Base-by-base conservation (phyloP, 92 coral and sea anemone genomes). In the Galaxea fascicularis region DNA sequence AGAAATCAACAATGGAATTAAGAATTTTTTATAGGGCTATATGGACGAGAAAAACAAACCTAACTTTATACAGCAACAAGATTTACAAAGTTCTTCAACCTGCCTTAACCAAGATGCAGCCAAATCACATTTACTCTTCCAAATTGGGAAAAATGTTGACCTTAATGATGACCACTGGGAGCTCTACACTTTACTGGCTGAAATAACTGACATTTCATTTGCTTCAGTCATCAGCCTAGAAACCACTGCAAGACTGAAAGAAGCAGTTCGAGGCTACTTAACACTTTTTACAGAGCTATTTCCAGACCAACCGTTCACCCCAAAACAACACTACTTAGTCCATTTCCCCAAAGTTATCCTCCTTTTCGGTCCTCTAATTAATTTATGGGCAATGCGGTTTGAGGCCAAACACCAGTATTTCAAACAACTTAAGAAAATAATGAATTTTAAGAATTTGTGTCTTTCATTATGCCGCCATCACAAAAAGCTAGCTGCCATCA, bases 331-430 rank as follows among this genome's bases (percentile, higher is more conserved):
- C 56, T 79, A 79, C 60, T 39, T 65, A 15, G 28, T 79, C 44
- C 71, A 65, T 65, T 27, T 65, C 17, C 71, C 71, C 6, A 49
- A 47, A 22, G 65, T 81, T 17, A 46, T 87, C 18, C 47, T 87
- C 24, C 29, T 76, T 35, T 56, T 87, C n/a, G 87, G 83, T 2
- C 91, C 87, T 22, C 65, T 87, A 1, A 68, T 74, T 8, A 74
- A 73, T 17, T 65, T 66, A 13, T 87, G 91, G 91, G 81, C 77
- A 0, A 80, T 87, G 87, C 82, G 77, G 6, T 87, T n/a, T n/a
- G n/a, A n/a, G n/a, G n/a, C n/a, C n/a, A n/a, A n/a, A n/a, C n/a
- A n/a, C n/a, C n/a, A n/a, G n/a, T n/a, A n/a, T 79, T 85, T 85
- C 71, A 85, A 85, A 85, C 46, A 22, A 8, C 18, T 85, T 10